These are phyloP conservation scores for Corythornis cristatus DNA, from an alignment of 2,113 vertebrate species.

Conservation along the genomic window DNA sequence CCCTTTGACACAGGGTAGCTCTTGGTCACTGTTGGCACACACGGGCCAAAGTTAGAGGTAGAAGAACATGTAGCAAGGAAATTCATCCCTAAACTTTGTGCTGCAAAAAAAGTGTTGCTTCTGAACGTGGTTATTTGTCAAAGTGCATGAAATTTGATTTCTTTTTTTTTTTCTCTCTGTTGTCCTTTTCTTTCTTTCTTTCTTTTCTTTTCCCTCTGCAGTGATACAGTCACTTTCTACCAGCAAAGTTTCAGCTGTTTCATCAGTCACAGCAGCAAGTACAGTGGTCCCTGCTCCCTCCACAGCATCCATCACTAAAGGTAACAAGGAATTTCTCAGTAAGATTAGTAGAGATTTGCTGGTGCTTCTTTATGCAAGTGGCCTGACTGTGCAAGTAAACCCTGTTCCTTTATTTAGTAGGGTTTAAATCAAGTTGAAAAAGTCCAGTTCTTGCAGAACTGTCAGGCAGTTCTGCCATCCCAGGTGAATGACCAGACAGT, in stretches of 20 bases:
- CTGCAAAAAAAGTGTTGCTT: conserved; percentile 24
- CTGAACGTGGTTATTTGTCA: not conserved
- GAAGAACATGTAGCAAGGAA: conserved; percentile 40
- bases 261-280: conserved; percentile 62
- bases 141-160: not conserved
- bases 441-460: not conserved
- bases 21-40: conserved; percentile 22
- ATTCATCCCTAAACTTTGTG: conserved; percentile 30
- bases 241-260: conserved; percentile 69
- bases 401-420: not conserved
- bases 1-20: conserved; percentile 45
- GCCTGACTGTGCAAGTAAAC: not conserved
- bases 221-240: conserved; percentile 80
- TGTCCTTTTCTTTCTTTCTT: not conserved
- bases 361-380: not conserved
- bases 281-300: conserved; percentile 51
- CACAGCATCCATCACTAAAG: conserved; percentile 69
- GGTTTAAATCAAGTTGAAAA: not conserved
- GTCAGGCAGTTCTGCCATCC: not conserved
- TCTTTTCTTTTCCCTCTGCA: not conserved
- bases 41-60: not conserved
- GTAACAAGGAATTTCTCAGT: conserved; percentile 58
- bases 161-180: not conserved
- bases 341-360: not conserved
- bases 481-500: not conserved